Conservation (phyloP, 2,797 vertebrate species). For the Malacoraja senta region DNA sequence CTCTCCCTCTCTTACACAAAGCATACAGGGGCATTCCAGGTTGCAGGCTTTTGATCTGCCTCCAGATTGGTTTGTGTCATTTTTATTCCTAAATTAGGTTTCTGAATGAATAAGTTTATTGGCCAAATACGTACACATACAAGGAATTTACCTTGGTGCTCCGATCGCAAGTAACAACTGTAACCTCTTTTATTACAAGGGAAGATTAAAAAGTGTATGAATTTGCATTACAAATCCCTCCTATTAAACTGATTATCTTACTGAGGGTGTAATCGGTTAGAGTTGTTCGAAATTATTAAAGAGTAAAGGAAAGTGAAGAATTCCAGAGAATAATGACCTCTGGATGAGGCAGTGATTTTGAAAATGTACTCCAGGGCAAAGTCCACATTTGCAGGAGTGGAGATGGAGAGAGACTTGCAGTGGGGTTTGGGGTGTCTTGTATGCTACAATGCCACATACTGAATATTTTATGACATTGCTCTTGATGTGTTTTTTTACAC, state of each 20-base stretch:
- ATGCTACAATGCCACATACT: neutral
- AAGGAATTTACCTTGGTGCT: no score
- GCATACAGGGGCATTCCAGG: neutral
- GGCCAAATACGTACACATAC: no score
- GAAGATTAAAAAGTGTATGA: neutral
- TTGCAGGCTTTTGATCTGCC: neutral
- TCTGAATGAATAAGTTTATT: no score
- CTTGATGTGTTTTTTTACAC: neutral
- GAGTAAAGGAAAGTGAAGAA: neutral
- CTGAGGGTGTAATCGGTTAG: neutral
- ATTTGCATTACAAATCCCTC: neutral
- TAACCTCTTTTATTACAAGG: no score
- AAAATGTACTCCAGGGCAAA: neutral
- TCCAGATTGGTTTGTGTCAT: neutral
- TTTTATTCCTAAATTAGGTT: neutral
- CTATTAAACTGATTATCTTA: neutral
- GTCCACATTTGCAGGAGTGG: neutral
- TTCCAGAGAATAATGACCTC: neutral
- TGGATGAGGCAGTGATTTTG: neutral
- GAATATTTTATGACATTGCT: neutral
- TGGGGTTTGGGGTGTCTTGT: neutral
- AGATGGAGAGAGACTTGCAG: neutral
- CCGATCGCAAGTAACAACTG: no score
- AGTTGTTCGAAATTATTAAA: neutral
- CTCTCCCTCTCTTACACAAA: neutral